Evolutionary conservation across 2,113 vertebrate genomes (phyloP).

Genomic region (Centropus unirufus): DNA sequence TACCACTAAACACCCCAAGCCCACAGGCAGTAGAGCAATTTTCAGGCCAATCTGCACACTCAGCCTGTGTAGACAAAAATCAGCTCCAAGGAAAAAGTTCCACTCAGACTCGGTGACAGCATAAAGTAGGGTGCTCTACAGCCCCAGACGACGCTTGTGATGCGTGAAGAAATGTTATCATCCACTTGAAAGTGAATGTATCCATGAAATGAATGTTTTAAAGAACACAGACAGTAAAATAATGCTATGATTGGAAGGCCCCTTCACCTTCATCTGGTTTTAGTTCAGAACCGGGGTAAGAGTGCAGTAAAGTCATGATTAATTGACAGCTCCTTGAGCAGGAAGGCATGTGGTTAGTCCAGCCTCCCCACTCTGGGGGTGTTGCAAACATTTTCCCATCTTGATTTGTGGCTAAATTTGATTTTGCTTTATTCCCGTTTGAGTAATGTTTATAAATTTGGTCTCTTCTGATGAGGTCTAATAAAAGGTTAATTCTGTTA

Average conservation of each 20-base stretch:
- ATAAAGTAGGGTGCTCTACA: background rate
- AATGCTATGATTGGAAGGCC: background rate
- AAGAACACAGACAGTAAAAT: background rate
- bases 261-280: background rate
- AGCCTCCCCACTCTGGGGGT: background rate
- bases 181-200: background rate
- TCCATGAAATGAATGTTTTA: background rate
- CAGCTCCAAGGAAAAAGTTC: background rate
- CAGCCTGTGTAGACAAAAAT: background rate
- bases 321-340: background rate
- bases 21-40: background rate
- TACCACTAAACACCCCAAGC: slow-evolving; percentile 25
- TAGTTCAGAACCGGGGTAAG: background rate
- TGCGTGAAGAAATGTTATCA: background rate
- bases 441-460: background rate
- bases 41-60: slow-evolving; percentile 4
- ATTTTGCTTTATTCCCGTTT: background rate
- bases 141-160: background rate
- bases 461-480: background rate
- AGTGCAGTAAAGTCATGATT: background rate
- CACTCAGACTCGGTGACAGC: background rate
- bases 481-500: background rate
- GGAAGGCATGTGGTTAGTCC: background rate
- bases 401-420: background rate
- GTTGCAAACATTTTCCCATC: background rate